phyloP scores from a whole-genome alignment of 2,888 invertebrate genomes.

The Tribolium freemani region DNA sequence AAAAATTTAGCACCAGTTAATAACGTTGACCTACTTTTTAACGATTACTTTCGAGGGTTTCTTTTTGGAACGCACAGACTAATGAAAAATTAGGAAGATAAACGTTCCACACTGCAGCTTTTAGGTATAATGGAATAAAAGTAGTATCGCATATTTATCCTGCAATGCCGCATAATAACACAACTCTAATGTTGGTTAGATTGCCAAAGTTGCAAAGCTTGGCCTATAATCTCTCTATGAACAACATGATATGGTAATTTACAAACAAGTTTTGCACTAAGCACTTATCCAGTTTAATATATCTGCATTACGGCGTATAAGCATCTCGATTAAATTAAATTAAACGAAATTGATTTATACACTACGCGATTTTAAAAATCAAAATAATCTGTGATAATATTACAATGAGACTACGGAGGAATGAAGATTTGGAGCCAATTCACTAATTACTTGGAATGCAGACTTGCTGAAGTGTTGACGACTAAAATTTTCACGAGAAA shows the following conservation, averaged over 20 bases:
- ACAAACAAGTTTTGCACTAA: not conserved
- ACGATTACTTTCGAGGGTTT: not conserved
- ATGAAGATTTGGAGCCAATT: too few species aligned
- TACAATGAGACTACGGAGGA: too few species aligned
- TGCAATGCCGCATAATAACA: not conserved
- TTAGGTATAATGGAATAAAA: not conserved
- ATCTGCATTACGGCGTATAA: too few species aligned
- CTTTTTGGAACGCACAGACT: not conserved
- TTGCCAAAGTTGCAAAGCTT: not conserved
- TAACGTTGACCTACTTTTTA: not conserved
- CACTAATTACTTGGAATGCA: too few species aligned
- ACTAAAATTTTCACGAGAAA: too few species aligned
- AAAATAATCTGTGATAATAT: too few species aligned
- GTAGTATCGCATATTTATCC: too few species aligned
- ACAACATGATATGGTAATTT: not conserved
- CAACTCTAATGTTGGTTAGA: not conserved
- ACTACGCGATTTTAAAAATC: too few species aligned
- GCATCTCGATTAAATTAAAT: too few species aligned
- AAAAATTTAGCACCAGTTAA: not conserved
- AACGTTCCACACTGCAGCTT: not conserved
- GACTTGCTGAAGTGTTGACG: too few species aligned
- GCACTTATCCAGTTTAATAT: not conserved
- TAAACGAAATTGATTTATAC: too few species aligned
- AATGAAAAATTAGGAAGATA: slow-evolving; percentile 7
- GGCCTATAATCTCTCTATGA: not conserved